phyloP scores from a whole-genome alignment of 2,113 vertebrate species.

The Salvator merianae region DNA sequence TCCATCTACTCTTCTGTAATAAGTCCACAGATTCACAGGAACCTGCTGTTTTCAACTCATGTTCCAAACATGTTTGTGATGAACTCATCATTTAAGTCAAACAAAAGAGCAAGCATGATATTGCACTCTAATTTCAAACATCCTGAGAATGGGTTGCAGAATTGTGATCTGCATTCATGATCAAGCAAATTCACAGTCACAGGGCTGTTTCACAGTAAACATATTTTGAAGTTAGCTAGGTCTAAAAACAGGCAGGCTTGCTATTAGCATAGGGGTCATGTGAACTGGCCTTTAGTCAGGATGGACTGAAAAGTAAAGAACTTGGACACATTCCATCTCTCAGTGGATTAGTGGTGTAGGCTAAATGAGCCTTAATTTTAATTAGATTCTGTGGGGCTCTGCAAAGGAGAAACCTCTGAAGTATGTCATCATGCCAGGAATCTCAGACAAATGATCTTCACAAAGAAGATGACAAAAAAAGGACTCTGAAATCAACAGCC shows the following conservation, averaged over 20 bases:
- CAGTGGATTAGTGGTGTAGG: conserved; percentile 20
- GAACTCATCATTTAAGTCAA: neutral
- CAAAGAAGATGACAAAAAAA: neutral
- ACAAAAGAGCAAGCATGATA: neutral
- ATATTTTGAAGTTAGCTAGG: conserved; percentile 1
- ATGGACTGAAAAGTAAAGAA: conserved; percentile 31
- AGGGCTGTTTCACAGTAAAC: conserved; percentile 1
- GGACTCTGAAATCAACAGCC: neutral
- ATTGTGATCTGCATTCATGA: neutral
- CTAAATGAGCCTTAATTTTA: conserved; percentile 22
- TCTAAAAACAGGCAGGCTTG: neutral
- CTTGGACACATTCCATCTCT: conserved; percentile 2
- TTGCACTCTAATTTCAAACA: neutral
- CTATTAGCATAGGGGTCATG: conserved; percentile 10
- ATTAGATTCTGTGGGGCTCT: neutral
- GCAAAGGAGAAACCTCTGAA: conserved; percentile 10
- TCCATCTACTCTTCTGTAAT: neutral
- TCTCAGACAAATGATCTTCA: conserved; percentile 19
- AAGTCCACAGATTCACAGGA: neutral
- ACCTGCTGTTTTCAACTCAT: neutral
- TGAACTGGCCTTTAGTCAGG: conserved; percentile 24
- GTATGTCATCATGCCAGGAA: neutral
- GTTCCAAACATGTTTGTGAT: neutral
- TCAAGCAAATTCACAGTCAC: neutral
- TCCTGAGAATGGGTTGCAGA: neutral